These are phyloP conservation scores for Nixonia krombeini DNA, from an alignment of 1,140 invertebrate species.

Conservation along the genomic window DNA sequence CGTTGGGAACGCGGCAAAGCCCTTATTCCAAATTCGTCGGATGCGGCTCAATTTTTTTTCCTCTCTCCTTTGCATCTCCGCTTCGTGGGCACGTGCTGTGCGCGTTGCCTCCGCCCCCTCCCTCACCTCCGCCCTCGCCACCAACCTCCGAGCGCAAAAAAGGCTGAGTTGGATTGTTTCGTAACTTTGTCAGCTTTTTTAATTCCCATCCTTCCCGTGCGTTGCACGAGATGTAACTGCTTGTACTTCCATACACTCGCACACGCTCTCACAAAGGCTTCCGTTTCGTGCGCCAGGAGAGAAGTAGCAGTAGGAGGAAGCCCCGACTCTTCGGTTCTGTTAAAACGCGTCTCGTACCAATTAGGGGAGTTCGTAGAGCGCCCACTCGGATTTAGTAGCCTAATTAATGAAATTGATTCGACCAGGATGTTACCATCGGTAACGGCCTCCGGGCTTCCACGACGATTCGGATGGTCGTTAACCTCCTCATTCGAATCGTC, in stretches of 20 bases:
- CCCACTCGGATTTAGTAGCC: slow-evolving; percentile 60
- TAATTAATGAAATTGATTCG: slow-evolving; percentile 68
- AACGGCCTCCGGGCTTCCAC: slow-evolving; percentile 39
- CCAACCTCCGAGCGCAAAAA: slow-evolving; percentile 23
- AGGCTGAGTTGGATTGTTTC: slow-evolving; percentile 56
- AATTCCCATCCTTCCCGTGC: slow-evolving; percentile 42
- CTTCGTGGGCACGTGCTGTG: slow-evolving; percentile 6
- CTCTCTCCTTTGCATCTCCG: slow-evolving; percentile 7
- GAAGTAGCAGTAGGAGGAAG: slow-evolving; percentile 20
- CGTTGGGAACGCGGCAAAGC: slow-evolving; percentile 29
- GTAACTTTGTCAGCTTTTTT: slow-evolving; percentile 68
- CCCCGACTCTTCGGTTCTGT: slow-evolving; percentile 41
- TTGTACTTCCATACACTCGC: slow-evolving; percentile 16
- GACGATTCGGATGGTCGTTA: slow-evolving; percentile 46
- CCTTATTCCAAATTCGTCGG: slow-evolving; percentile 45
- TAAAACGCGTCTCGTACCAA: slow-evolving; percentile 60
- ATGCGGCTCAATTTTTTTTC: slow-evolving; percentile 11
- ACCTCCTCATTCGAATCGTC: slow-evolving; percentile 41
- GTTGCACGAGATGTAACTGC: slow-evolving; percentile 3
- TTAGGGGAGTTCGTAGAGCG: slow-evolving; percentile 54
- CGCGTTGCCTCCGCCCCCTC: slow-evolving; percentile 9
- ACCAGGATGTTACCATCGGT: slow-evolving; percentile 48
- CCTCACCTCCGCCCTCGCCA: no score
- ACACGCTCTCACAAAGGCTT: slow-evolving; percentile 25
- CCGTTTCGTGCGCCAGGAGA: slow-evolving; percentile 20